phyloP scores from a whole-genome alignment of 92 coral and sea anemone species.

The Porites evermanni region DNA sequence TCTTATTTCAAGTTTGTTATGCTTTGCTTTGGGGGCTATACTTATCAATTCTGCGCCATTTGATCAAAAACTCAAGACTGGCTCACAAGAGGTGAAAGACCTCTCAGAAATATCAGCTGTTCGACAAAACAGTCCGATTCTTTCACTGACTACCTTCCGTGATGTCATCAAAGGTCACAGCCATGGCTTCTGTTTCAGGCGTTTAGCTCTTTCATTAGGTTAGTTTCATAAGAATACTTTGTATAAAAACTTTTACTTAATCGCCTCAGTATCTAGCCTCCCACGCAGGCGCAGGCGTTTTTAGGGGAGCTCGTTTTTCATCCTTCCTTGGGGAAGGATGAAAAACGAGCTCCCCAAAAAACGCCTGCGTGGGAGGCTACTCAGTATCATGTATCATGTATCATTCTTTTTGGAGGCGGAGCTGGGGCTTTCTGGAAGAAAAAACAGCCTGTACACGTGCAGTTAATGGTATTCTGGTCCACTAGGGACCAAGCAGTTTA shows the following conservation, averaged over 20 bases:
- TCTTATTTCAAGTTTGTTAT: neutral
- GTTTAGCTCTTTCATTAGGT: constrained; percentile 13
- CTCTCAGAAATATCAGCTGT: neutral
- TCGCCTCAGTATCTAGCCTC: no score
- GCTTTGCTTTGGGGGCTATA: neutral
- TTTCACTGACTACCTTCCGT: neutral
- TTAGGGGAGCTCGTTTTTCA: no score
- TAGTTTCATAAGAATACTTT: neutral
- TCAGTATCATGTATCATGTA: no score
- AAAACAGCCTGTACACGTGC: no score
- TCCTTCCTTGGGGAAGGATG: no score
- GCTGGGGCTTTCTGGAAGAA: no score
- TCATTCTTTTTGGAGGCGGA: no score
- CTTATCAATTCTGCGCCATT: neutral
- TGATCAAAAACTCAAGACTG: neutral
- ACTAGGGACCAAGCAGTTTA: no score
- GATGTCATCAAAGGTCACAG: neutral
- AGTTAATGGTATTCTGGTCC: no score
- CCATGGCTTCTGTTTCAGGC: constrained; percentile 19
- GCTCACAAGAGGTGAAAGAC: neutral
- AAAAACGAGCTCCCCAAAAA: no score
- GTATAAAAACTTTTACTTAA: neutral
- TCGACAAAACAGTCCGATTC: neutral
- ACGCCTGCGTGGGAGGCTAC: no score
- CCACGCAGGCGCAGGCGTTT: no score